phyloP scores from a whole-genome alignment of 2,888 invertebrate genomes.

The Leucophenga maculata region DNA sequence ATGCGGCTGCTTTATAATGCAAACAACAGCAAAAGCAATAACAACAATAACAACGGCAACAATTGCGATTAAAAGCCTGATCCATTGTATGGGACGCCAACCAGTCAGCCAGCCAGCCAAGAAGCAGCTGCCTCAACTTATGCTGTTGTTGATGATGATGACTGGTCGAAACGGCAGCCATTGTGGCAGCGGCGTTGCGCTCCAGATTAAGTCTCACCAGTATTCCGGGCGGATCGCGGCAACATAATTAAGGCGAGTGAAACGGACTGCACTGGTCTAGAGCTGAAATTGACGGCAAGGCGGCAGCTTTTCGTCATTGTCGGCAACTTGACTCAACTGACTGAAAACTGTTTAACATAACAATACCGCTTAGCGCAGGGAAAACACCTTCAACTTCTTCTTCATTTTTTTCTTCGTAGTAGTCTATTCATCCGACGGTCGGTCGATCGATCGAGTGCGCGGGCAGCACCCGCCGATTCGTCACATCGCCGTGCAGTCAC shows the following conservation, averaged over 20 bases:
- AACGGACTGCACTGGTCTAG: neutral
- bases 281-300: neutral
- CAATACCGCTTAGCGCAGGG: constrained; percentile 11
- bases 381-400: constrained; percentile 13
- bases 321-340: constrained; percentile 19
- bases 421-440: too few relatives aligned
- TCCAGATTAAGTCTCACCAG: constrained; percentile 21
- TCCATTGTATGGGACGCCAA: neutral
- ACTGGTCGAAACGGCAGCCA: constrained; percentile 8
- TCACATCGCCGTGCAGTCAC: constrained; percentile 31
- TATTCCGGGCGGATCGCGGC: neutral
- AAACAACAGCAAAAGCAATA: constrained; percentile 30
- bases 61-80: neutral
- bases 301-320: constrained; percentile 17
- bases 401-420: too few relatives aligned
- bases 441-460: neutral
- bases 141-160: neutral
- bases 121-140: neutral
- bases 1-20: constrained; percentile 34
- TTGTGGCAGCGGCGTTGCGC: constrained; percentile 2
- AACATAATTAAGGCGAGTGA: neutral
- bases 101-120: neutral
- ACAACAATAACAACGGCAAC: constrained; percentile 30
- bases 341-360: constrained; percentile 22
- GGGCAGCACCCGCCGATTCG: constrained; percentile 29